phyloP scores from a whole-genome alignment of 2,888 invertebrate genomes.

The Rhamnusium bicolor region DNA sequence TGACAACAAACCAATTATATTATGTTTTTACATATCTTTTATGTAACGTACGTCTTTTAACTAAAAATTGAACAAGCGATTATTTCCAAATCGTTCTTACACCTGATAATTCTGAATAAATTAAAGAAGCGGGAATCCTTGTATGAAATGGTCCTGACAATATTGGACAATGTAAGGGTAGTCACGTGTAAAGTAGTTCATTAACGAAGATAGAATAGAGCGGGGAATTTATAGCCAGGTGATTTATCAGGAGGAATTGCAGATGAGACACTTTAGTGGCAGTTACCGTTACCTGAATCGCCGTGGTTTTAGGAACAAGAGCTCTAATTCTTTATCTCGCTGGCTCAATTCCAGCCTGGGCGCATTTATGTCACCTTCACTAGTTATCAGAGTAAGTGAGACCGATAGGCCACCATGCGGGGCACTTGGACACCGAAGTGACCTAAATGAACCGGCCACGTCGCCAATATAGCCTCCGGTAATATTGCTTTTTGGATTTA shows the following conservation, averaged over 20 bases:
- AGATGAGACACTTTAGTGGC: slow-evolving; percentile 69
- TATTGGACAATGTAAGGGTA: slow-evolving; percentile 39
- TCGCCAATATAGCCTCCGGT: slow-evolving; percentile 49
- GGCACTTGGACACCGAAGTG: slow-evolving; percentile 44
- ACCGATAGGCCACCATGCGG: slow-evolving; percentile 45
- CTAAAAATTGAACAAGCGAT: too few relatives aligned
- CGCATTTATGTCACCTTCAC: slow-evolving; percentile 36
- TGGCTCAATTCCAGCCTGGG: slow-evolving; percentile 61
- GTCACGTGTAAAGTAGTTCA: slow-evolving; percentile 63
- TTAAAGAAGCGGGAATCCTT: slow-evolving; percentile 5
- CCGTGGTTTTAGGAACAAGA: slow-evolving; percentile 62
- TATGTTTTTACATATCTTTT: too few relatives aligned
- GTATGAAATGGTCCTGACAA: slow-evolving; percentile 11
- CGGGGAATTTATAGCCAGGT: slow-evolving; percentile 63
- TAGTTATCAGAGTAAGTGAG: slow-evolving; percentile 47
- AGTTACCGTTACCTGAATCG: slow-evolving; percentile 67
- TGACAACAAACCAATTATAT: too few relatives aligned
- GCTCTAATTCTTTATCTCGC: slow-evolving; percentile 64
- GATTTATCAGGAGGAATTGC: slow-evolving; percentile 69
- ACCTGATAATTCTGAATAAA: neutral
- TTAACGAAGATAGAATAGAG: slow-evolving; percentile 60
- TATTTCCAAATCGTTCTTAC: too few relatives aligned
- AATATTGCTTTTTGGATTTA: slow-evolving; percentile 53
- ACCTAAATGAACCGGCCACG: slow-evolving; percentile 42
- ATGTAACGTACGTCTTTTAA: too few relatives aligned